phyloP scores from a whole-genome alignment of 2,113 vertebrate genomes.

The Scopus umbretta region DNA sequence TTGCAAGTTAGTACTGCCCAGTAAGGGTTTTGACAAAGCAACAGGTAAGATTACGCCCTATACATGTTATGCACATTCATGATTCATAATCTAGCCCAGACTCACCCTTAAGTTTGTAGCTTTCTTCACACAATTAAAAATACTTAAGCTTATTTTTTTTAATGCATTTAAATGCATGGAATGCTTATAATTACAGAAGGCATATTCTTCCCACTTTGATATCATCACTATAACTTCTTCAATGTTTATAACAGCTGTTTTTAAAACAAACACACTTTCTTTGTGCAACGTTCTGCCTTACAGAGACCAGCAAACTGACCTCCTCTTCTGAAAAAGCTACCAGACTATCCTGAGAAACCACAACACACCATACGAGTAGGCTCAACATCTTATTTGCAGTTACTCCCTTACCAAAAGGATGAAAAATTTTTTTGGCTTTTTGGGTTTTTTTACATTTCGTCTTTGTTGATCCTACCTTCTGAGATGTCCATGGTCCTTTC shows the following conservation, averaged over 20 bases:
- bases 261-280: neutral
- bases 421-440: neutral
- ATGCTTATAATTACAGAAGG: neutral
- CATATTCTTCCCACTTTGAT: neutral
- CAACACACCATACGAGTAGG: neutral
- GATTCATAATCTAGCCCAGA: neutral
- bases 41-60: neutral
- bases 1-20: neutral
- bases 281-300: neutral
- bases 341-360: neutral
- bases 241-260: neutral
- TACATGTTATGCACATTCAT: neutral
- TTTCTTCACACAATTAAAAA: neutral
- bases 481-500: slow-evolving; percentile 66
- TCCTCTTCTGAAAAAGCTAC: neutral
- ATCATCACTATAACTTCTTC: neutral
- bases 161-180: neutral
- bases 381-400: slow-evolving; percentile 5
- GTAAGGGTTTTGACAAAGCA: neutral
- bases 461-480: slow-evolving; percentile 69
- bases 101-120: neutral
- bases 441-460: neutral
- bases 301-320: neutral
- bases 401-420: neutral
- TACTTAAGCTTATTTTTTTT: neutral